phyloP scores from a whole-genome alignment of 2,113 vertebrate genomes.

The Struthio camelus region DNA sequence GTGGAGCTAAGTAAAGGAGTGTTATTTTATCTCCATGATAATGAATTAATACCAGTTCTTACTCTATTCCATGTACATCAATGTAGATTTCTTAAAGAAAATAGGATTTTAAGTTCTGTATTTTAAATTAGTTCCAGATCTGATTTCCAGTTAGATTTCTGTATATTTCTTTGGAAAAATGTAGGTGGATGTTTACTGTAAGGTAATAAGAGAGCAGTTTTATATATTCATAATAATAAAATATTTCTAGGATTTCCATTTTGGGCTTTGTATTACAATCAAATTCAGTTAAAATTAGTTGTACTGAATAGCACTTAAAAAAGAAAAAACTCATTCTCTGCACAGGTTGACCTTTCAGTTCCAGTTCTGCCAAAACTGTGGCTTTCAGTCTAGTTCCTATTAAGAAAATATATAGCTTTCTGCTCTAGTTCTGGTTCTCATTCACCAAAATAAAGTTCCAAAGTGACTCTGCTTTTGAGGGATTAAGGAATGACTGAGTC shows the following conservation, averaged over 20 bases:
- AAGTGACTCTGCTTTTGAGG: background rate
- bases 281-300: background rate
- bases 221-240: background rate
- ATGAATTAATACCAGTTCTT: background rate
- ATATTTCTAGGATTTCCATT: background rate
- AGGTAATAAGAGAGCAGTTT: background rate
- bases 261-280: background rate
- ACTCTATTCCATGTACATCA: background rate
- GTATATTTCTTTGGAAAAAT: background rate
- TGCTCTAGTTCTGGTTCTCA: background rate
- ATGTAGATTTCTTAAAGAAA: background rate
- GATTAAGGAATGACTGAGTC: background rate
- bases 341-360: background rate
- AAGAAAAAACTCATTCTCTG: background rate
- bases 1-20: background rate
- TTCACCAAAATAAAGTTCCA: background rate
- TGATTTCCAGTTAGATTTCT: background rate
- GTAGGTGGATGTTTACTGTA: background rate
- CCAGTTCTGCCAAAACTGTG: background rate
- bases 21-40: background rate
- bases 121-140: background rate
- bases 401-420: background rate
- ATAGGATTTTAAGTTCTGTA: background rate
- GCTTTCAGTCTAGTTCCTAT: background rate
- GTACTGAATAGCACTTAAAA: background rate